These are phyloP conservation scores for Corvus cornix DNA, from an alignment of 2,113 vertebrate species.

Conservation along the genomic window DNA sequence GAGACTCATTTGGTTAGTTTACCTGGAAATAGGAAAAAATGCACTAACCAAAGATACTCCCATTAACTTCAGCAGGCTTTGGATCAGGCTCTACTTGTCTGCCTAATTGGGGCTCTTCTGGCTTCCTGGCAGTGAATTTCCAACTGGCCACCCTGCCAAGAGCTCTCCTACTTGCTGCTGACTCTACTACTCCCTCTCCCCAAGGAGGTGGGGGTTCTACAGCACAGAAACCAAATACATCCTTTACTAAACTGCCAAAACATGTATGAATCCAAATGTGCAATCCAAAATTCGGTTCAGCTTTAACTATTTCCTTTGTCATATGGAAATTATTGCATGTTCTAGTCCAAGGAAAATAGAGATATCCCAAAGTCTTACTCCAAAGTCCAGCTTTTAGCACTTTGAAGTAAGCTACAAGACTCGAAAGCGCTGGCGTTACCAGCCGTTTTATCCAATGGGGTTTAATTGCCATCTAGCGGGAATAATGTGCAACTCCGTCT, in stretches of 20 bases:
- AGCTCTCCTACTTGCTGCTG: constrained; percentile 54
- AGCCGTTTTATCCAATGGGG: neutral
- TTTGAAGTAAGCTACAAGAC: neutral
- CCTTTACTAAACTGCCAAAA: constrained; percentile 29
- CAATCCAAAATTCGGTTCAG: neutral
- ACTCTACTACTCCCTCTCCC: constrained; percentile 41
- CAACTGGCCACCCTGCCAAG: constrained; percentile 7
- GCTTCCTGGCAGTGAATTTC: neutral
- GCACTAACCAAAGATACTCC: neutral
- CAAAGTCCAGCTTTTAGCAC: neutral
- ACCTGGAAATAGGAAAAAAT: constrained; percentile 4
- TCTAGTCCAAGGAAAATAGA: constrained; percentile 40
- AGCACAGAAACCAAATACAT: constrained; percentile 31
- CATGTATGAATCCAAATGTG: neutral
- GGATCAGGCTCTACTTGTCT: neutral
- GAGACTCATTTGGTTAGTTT: neutral
- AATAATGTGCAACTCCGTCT: neutral
- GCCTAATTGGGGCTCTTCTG: neutral
- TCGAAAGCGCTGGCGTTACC: fast-evolving
- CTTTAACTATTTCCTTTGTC: constrained; percentile 27
- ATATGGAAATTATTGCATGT: constrained; percentile 14
- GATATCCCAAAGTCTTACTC: neutral
- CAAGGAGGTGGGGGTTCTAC: constrained; percentile 35
- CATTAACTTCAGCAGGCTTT: constrained; percentile 7
- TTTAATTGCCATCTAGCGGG: constrained; percentile 57